phyloP scores from a whole-genome alignment of 2,888 invertebrate species.

The Zonitis immaculata region DNA sequence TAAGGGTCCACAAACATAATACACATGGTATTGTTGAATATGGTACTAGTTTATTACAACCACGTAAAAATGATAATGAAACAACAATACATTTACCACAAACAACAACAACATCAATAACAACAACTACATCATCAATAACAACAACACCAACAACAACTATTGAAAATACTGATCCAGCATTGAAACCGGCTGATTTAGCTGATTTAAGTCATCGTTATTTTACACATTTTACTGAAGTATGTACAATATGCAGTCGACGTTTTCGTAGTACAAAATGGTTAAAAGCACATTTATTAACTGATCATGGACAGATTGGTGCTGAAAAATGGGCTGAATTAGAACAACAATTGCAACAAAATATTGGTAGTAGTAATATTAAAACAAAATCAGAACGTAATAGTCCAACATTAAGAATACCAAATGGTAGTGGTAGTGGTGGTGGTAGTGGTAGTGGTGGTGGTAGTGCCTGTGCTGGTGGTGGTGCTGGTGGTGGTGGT shows the following conservation, averaged over 20 bases:
- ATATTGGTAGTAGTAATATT: constrained; percentile 32
- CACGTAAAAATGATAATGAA: constrained; percentile 45
- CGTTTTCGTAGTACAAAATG: constrained; percentile 86
- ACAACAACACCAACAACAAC: constrained; percentile 32
- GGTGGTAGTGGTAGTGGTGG: constrained; percentile 40
- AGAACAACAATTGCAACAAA: constrained; percentile 51
- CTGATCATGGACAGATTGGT: constrained; percentile 74
- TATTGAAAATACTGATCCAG: constrained; percentile 43
- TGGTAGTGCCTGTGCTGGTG: constrained; percentile 45
- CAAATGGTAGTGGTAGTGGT: constrained; percentile 48
- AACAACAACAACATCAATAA: constrained; percentile 24
- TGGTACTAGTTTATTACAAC: constrained; percentile 51
- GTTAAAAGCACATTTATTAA: constrained; percentile 78
- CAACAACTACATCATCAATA: too few relatives aligned
- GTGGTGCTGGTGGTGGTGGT: constrained; percentile 43
- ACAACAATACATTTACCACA: constrained; percentile 34
- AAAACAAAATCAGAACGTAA: constrained; percentile 38
- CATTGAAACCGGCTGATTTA: constrained; percentile 54
- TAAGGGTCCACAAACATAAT: constrained; percentile 96
- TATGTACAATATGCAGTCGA: constrained; percentile 80
- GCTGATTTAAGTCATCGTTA: constrained; percentile 60
- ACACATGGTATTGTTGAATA: constrained; percentile 95
- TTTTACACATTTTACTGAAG: constrained; percentile 66
- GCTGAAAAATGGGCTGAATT: constrained; percentile 60
- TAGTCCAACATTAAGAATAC: constrained; percentile 57